Evolutionary conservation across 2,888 invertebrate species (phyloP).

Genomic region (Chorisops tibialis): DNA sequence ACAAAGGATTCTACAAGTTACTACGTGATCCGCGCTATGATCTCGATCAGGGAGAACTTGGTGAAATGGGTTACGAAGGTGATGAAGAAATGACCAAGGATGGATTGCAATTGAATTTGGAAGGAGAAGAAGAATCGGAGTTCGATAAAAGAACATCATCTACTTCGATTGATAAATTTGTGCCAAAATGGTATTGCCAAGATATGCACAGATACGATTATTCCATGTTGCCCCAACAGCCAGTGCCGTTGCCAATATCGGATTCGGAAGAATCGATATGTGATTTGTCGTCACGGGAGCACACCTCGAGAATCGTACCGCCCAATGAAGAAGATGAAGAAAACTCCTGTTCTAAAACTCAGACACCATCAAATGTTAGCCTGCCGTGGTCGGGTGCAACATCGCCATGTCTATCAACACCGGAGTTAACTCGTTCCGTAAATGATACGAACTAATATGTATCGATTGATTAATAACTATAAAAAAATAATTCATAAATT

Average conservation of each 20-base stretch:
- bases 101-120: constrained; percentile 23
- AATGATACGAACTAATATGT: too few species aligned
- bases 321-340: background rate
- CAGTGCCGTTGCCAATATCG: constrained; percentile 62
- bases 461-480: too few species aligned
- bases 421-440: too few species aligned
- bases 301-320: background rate
- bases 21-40: constrained; percentile 51
- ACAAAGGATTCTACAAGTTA: constrained; percentile 67
- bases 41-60: background rate
- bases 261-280: constrained; percentile 56
- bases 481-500: too few species aligned
- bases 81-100: constrained; percentile 10
- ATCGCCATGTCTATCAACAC: constrained; percentile 4
- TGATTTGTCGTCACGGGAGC: constrained; percentile 35
- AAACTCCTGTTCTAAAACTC: too few species aligned
- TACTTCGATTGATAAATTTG: background rate
- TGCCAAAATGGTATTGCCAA: constrained; percentile 62
- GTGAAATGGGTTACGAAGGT: background rate
- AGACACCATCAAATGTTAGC: background rate
- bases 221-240: constrained; percentile 67
- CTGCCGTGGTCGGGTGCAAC: background rate
- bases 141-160: background rate
- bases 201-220: constrained; percentile 65
- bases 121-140: background rate